Evolutionary conservation across 2,888 invertebrate genomes (phyloP), one percentile per base, ranked within the genome.

Genomic region (Eilema griseolum): DNA sequence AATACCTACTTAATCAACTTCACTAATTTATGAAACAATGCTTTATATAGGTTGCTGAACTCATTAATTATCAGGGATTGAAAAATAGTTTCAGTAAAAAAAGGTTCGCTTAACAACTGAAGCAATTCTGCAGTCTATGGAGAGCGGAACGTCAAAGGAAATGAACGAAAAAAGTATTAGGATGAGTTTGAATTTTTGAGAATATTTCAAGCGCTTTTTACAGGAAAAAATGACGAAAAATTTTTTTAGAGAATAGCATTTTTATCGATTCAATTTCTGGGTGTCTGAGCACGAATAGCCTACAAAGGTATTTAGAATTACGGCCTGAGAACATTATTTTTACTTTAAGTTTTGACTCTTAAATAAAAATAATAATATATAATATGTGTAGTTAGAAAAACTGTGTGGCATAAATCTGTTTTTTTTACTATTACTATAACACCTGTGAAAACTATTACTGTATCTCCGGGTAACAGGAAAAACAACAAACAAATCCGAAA

Each of bases 1-100:
- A 67, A 82, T 80, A 66, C 67, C 26, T 65, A 68, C 57, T 80
- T 70, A 26, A 73, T 69, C 65, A 74, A 67, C 63, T 67, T 72
- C 31, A 24, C 31, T 70, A 69, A 69, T 72, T 77, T 61, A 57
- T 70, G 11, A 70, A 61, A 69, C 66, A 71, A 69, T 60, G 64
- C 63, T 69, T 60, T 16, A 20, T 14, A 28, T 28, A 56, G 73
- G 63, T 71, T 67, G 61, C 62, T 67, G 72, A 70, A 69, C 69
- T n/a, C 66, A 66, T 37, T 33, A 33, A 33, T 33, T 37, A 61
- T 61, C 52, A 4, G 1, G 26, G 7, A n/a, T 71, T 66, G 28
- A 20, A 61, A 62, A 46, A 60, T 28, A 46, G 11, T 56, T 41
- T 24, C 23, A 52, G 14, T 66, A 20, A 66, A 20, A 24, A 60